Evolutionary conservation across 2,797 vertebrate genomes (phyloP).

Genomic region (Acrossocheilus wenchowensis): DNA sequence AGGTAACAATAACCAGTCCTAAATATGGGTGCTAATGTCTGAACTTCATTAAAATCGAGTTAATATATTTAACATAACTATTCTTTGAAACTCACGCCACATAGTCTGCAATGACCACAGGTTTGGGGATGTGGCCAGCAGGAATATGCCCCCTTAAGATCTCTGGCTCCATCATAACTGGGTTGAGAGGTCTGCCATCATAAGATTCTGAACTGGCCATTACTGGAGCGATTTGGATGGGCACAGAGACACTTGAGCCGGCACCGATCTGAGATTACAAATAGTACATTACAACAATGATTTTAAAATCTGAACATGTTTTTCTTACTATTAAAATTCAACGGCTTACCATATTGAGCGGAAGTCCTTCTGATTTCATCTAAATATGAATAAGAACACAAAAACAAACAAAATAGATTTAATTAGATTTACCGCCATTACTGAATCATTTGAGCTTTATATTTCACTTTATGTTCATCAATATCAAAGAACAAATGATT

Average conservation of each 20-base stretch:
- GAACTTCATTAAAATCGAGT: neutral
- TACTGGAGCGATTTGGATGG: conserved; percentile 65
- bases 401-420: conserved; percentile 24
- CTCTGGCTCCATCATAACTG: conserved; percentile 70
- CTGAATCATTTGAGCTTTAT: too few relatives aligned
- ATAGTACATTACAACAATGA: neutral
- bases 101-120: conserved; percentile 92
- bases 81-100: conserved; percentile 85
- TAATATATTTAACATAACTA: neutral
- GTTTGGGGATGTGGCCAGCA: conserved; percentile 91
- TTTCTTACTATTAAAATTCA: neutral
- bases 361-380: conserved; percentile 80
- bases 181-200: conserved; percentile 44
- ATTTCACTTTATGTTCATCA: neutral
- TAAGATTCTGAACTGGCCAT: conserved; percentile 67
- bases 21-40: neutral
- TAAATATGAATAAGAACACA: conserved; percentile 60
- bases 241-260: conserved; percentile 67
- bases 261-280: conserved; percentile 65
- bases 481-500: neutral
- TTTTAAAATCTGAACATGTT: neutral
- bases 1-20: neutral
- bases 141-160: conserved; percentile 87
- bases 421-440: neutral
- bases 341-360: conserved; percentile 81